Evolutionary conservation across 2,113 vertebrate genomes (phyloP), one percentile per base, ranked within the genome.

Genomic region (Danio rerio): DNA sequence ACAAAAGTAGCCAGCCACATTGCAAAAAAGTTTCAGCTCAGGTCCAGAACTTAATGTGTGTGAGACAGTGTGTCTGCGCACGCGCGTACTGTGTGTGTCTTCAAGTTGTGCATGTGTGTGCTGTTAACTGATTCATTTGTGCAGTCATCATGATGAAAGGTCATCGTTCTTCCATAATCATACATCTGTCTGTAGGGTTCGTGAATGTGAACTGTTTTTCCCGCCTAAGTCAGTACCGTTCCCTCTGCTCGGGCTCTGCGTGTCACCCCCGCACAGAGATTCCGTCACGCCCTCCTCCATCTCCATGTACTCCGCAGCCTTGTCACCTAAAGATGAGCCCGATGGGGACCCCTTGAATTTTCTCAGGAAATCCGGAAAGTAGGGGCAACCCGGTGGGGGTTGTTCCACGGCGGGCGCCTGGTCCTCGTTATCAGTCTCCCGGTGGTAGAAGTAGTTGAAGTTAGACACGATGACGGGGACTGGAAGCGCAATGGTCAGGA

Each of bases 391-490:
- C 1, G 94, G 96, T 81, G 97, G 96, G 69, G 95, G 92, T 70
- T 95, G 96, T 88, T 97, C 95, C 43, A 95, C 95, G 86, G 94
- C 87, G 82, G 93, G 94, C 0, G 96, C 78, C 92, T 97, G 96
- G 56, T 98, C 97, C 45, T 99, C 96, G 16, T 96, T 98, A 68
- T 99, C 98, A 13, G 98, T 98, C 91, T 99, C 97, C 91, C 98
- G 90, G 89, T 99, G 98, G 91, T 99, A 99, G 90, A 99, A 99
- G 93, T 99, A 99, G 92, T 99, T 99, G 92, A 99, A 99, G 94
- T 99, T 99, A 91, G 98, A 99, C 87, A 99, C 98, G 86, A 99
- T 99, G 89, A 99, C 98, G 69, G 98, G 98, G 89, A 99, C 98
- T 70, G 98, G 98, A 79, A 99, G 94, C 89, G 98, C 98, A 89